Percentiles rank a stretch among this genome's conserved stretches.
Evolutionary conservation across 1,140 invertebrate species (phyloP).

Genomic region (Ceratosolen fusciceps): DNA sequence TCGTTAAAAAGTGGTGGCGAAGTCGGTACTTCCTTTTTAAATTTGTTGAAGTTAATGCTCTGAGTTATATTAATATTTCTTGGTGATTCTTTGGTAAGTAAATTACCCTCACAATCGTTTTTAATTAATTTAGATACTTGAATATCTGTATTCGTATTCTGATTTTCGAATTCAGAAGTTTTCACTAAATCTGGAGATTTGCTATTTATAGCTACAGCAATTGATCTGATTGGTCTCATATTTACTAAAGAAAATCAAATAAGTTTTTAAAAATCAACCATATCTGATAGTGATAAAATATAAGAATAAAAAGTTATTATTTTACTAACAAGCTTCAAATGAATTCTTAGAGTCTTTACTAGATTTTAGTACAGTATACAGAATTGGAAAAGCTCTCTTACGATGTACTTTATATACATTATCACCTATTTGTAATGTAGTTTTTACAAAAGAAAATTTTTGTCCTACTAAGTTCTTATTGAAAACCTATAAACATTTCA

Average conservation of each 20-base stretch:
- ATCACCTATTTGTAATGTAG: not conserved
- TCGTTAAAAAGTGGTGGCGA: too few species aligned
- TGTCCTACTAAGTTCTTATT: slow-evolving; percentile 30
- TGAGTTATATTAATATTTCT: not conserved
- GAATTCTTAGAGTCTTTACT: not conserved
- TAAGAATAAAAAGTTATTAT: slow-evolving; percentile 8
- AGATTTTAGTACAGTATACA: slow-evolving; percentile 26
- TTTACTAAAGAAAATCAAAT: slow-evolving; percentile 47
- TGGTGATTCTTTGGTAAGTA: too few species aligned
- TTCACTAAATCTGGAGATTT: not conserved
- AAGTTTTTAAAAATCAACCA: too few species aligned
- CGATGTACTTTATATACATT: slow-evolving; percentile 15
- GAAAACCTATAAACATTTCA: slow-evolving; percentile 32
- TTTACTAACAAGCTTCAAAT: slow-evolving; percentile 28
- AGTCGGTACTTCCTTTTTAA: not conserved
- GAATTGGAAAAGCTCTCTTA: slow-evolving; percentile 1
- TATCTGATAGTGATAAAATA: not conserved
- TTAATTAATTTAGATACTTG: not conserved
- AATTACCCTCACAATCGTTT: not conserved
- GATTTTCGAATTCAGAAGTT: not conserved
- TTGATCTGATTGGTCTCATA: slow-evolving; percentile 33
- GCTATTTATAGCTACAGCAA: slow-evolving; percentile 17
- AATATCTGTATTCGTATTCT: not conserved
- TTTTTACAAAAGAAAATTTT: slow-evolving; percentile 29
- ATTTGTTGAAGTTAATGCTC: not conserved